Evolutionary conservation across 1,140 invertebrate species (phyloP), one percentile per base, ranked within the genome.

Genomic region (Euwallacea fornicatus): DNA sequence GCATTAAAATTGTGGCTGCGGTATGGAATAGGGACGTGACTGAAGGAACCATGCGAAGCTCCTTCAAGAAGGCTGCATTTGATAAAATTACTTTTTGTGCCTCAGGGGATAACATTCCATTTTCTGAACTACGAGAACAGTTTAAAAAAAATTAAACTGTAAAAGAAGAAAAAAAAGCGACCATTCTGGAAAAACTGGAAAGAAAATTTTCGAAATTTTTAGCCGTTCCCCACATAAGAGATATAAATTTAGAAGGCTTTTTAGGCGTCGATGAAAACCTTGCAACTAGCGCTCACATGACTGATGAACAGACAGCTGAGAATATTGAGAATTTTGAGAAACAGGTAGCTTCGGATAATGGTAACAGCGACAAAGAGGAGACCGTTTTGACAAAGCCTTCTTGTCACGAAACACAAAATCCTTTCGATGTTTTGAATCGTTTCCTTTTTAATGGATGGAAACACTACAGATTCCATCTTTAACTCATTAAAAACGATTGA

Each of bases 21-120:
- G 67, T 65, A 69, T 73, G 41, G 66, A 59, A 69, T 10, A 59
- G 7, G 6, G 65, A 73, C 43, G 66, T 69, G 21, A 68, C 21
- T 7, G 55, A 33, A 53, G 43, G 42, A 44, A 69, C 59, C 0
- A 73, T 73, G 53, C 54, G 10, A n/a, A 69, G 63, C 21, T 69
- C n/a, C n/a, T 69, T 69, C 15, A 69, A 47, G 50, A 69, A 62
- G 59, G 43, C 67, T 11, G 43, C 42, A 44, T 69, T 69, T 47
- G 64, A 46, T 13, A n/a, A 42, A 53, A 43, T 67, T 60, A 68
- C 47, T 47, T 44, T 54, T 8, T 69, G 46, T 58, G 16, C 59
- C 7, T 6, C 6, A 63, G 47, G n/a, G n/a, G n/a, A n/a, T n/a
- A 63, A 69, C 7, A 63, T 69, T 8, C 54, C 54, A 13, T 21